These are phyloP conservation scores for Euwallacea fornicatus DNA, from an alignment of 1,140 invertebrate genomes.

Conservation along the genomic window DNA sequence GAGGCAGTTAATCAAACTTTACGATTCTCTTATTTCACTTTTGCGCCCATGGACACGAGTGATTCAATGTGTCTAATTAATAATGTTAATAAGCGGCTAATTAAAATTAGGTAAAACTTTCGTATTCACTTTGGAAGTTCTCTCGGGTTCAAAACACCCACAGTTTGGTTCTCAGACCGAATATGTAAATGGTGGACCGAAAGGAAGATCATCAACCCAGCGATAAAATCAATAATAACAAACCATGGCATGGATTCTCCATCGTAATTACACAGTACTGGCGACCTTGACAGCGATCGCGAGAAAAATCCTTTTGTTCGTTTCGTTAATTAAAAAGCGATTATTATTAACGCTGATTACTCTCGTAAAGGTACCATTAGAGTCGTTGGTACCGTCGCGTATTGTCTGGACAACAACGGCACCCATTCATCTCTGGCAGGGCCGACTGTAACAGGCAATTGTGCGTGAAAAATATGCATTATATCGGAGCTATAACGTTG, in stretches of 20 bases:
- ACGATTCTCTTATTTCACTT: constrained; percentile 25
- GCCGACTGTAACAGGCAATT: constrained; percentile 6
- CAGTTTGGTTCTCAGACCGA: background rate
- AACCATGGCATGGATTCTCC: constrained; percentile 3
- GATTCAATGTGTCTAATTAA: constrained; percentile 29
- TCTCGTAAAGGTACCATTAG: constrained; percentile 25
- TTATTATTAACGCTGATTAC: constrained; percentile 25
- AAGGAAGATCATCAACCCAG: background rate
- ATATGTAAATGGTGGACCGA: constrained; percentile 2
- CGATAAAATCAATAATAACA: constrained; percentile 18
- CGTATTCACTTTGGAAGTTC: too few relatives aligned
- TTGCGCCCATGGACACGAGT: constrained; percentile 16
- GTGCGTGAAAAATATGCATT: constrained; percentile 20
- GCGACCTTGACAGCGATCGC: constrained; percentile 17
- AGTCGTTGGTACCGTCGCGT: constrained; percentile 12
- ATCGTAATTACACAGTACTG: constrained; percentile 19
- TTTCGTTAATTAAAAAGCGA: constrained; percentile 28
- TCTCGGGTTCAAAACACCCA: too few relatives aligned
- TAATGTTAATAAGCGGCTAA: constrained; percentile 19
- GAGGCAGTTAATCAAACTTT: constrained; percentile 21
- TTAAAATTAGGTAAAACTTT: constrained; percentile 1
- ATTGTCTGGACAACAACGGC: constrained; percentile 21
- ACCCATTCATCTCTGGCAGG: constrained; percentile 25
- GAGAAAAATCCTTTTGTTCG: constrained; percentile 12
- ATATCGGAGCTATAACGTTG: constrained; percentile 9